Conservation (phyloP, 2,113 vertebrate species). For the Psilopsiagon aurifrons region DNA sequence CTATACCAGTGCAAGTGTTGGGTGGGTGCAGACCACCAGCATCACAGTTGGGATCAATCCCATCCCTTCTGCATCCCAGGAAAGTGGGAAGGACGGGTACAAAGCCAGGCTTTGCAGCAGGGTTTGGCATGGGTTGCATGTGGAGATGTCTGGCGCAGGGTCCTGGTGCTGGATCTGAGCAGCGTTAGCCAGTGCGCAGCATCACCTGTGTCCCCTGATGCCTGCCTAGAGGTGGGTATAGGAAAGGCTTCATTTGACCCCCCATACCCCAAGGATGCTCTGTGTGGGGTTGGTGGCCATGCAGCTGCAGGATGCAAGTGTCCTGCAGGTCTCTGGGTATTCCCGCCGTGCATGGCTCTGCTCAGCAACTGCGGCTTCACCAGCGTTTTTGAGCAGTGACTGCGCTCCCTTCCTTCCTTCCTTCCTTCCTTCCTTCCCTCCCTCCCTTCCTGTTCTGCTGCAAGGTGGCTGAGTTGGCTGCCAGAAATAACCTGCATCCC, state of each 20-base stretch:
- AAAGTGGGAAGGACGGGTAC: neutral
- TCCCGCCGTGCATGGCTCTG: accelerated
- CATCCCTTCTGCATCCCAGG: neutral
- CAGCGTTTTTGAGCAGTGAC: neutral
- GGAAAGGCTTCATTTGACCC: neutral
- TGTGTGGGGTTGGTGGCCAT: neutral
- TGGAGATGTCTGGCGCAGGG: neutral
- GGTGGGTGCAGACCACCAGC: neutral
- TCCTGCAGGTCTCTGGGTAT: neutral
- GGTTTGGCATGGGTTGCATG: neutral
- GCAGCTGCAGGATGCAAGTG: neutral
- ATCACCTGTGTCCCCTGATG: accelerated
- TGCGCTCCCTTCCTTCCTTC: neutral
- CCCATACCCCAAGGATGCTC: neutral
- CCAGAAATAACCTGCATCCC: neutral
- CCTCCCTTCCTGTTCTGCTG: neutral
- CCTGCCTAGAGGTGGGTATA: neutral
- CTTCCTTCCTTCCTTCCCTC: neutral
- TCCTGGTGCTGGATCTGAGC: accelerated
- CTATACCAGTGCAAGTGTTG: neutral
- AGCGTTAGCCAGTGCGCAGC: neutral
- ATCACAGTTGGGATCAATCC: accelerated
- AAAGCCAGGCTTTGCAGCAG: neutral
- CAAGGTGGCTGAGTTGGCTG: neutral
- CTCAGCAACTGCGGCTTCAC: accelerated